These are phyloP conservation scores for Lophochroa leadbeateri DNA, from an alignment of 2,113 vertebrate genomes.

Conservation along the genomic window DNA sequence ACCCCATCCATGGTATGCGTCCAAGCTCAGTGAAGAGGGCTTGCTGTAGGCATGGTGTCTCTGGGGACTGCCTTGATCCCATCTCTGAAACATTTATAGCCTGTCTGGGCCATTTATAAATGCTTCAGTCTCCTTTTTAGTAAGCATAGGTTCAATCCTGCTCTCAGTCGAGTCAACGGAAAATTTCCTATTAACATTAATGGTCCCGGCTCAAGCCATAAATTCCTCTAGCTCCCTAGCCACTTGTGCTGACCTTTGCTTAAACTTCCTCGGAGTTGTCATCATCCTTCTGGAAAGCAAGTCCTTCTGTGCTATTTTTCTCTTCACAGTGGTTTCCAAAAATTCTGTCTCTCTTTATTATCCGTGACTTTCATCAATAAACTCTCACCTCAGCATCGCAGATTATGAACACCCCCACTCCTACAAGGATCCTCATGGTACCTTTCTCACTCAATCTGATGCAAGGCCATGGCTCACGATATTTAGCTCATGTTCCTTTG, in stretches of 20 bases:
- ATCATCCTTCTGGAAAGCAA: conserved; percentile 44
- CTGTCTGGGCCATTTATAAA: conserved; percentile 56
- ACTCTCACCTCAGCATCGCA: background rate
- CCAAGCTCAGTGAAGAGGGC: background rate
- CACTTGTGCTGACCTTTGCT: conserved; percentile 56
- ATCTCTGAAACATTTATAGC: conserved; percentile 35
- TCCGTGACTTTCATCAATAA: background rate
- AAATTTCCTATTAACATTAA: conserved; percentile 57
- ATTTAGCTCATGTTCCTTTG: background rate
- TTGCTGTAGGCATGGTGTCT: background rate
- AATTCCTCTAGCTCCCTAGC: conserved; percentile 60
- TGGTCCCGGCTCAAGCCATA: conserved; percentile 47
- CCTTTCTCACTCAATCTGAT: background rate
- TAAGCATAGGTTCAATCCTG: conserved; percentile 13
- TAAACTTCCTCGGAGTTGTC: conserved; percentile 43
- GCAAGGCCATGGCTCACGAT: background rate
- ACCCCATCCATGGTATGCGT: background rate
- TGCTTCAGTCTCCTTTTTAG: conserved; percentile 23
- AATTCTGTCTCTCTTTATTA: background rate
- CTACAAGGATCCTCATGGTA: background rate
- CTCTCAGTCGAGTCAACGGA: background rate
- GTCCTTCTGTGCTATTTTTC: conserved; percentile 1
- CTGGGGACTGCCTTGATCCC: background rate
- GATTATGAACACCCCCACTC: background rate
- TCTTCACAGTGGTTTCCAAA: conserved; percentile 6